phyloP scores from a whole-genome alignment of 2,797 vertebrate species.

The Adelosebastes latens region DNA sequence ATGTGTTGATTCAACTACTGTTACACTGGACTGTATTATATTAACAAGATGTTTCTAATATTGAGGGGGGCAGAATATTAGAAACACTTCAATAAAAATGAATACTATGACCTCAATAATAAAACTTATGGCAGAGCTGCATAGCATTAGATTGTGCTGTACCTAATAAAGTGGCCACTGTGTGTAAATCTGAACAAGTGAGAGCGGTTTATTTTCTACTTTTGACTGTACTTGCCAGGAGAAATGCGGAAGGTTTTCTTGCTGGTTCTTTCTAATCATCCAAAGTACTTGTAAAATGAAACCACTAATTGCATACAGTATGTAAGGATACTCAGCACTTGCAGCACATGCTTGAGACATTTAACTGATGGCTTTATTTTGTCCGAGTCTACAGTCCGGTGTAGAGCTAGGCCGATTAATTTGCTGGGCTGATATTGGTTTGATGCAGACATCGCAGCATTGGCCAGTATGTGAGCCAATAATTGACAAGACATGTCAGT shows the following conservation, averaged over 20 bases:
- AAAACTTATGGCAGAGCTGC: not conserved
- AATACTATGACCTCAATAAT: not conserved
- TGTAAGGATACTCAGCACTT: not conserved
- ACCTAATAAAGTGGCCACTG: not conserved
- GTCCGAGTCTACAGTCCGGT: not conserved
- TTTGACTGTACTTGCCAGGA: not conserved
- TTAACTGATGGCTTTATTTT: not conserved
- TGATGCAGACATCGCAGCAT: not conserved
- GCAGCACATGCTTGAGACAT: not conserved
- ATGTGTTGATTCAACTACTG: not conserved
- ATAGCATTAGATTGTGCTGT: not conserved
- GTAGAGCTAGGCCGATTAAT: not conserved
- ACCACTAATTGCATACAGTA: not conserved
- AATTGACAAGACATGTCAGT: not conserved
- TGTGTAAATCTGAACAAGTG: not conserved
- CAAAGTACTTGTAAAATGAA: not conserved
- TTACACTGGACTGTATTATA: not conserved
- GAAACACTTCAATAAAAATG: not conserved
- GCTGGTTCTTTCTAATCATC: not conserved
- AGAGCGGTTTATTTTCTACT: not conserved
- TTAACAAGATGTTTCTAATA: not conserved
- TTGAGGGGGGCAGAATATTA: not conserved
- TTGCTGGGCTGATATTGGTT: no score
- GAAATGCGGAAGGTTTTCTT: not conserved
- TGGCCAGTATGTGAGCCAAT: not conserved